These are phyloP conservation scores for Desmophyllum pertusum DNA, from an alignment of 92 coral and sea anemone genomes.

Conservation along the genomic window DNA sequence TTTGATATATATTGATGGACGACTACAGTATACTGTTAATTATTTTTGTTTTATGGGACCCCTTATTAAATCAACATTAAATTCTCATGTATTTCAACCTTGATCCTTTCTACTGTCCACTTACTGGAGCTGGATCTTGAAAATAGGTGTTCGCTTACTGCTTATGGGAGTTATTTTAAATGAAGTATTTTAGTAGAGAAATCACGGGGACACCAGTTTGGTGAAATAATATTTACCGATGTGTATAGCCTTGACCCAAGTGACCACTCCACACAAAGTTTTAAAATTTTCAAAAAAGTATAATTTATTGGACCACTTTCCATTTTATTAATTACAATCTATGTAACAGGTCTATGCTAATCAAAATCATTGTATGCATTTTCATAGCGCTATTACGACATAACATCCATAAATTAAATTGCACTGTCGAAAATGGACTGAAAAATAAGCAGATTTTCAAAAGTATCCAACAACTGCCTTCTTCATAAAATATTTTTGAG, in stretches of 20 bases:
- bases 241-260: not conserved
- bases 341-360: not conserved
- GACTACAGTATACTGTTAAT: too few relatives aligned
- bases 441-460: not conserved
- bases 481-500: constrained; percentile 1
- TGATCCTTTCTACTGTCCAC: too few relatives aligned
- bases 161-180: too few relatives aligned
- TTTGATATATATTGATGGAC: too few relatives aligned
- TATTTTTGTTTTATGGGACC: too few relatives aligned
- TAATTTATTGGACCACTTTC: not conserved
- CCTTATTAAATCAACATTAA: too few relatives aligned
- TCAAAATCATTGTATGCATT: constrained; percentile 16
- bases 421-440: not conserved
- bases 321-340: constrained; percentile 4
- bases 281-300: not conserved
- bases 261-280: not conserved
- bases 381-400: not conserved
- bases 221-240: too few relatives aligned
- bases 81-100: too few relatives aligned
- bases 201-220: too few relatives aligned
- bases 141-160: too few relatives aligned
- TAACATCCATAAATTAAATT: constrained; percentile 8
- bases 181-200: too few relatives aligned
- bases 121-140: too few relatives aligned
- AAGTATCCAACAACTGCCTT: constrained; percentile 10